Conservation (phyloP, 1,140 invertebrate species). For the Metopolophium dirhodum region DNA sequence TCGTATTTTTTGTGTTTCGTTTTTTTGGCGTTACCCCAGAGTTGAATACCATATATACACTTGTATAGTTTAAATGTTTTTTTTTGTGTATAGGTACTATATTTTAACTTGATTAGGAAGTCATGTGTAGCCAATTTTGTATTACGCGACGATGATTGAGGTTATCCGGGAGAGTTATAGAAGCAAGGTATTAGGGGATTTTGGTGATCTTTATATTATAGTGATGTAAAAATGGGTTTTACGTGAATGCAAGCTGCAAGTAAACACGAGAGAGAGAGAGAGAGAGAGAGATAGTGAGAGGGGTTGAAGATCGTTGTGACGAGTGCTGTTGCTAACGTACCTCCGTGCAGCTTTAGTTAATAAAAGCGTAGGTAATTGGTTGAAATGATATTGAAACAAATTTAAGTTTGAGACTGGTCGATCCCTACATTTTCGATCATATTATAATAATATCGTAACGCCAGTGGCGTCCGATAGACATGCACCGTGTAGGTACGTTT, state of each 20-base stretch:
- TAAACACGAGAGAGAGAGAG: neutral
- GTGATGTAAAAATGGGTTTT: neutral
- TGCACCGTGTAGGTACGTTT: neutral
- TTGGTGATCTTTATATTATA: neutral
- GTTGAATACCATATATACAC: too few species aligned
- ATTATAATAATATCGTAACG: neutral
- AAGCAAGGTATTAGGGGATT: neutral
- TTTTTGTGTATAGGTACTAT: too few species aligned
- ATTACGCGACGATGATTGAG: too few species aligned
- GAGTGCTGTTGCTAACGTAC: neutral
- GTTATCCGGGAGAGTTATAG: too few species aligned
- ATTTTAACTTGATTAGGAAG: too few species aligned
- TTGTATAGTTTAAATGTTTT: too few species aligned
- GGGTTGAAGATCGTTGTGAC: neutral
- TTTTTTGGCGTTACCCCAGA: too few species aligned
- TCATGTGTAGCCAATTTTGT: too few species aligned
- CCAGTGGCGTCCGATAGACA: neutral
- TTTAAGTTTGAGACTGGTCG: neutral
- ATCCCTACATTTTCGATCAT: neutral
- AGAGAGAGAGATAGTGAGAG: neutral
- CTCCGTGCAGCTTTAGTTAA: neutral
- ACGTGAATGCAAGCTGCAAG: neutral
- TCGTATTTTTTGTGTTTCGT: too few species aligned
- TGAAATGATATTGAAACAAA: neutral
- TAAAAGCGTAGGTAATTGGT: neutral